Base-by-base conservation (phyloP, 2,113 vertebrate species). In the Megaceryle maxima region DNA sequence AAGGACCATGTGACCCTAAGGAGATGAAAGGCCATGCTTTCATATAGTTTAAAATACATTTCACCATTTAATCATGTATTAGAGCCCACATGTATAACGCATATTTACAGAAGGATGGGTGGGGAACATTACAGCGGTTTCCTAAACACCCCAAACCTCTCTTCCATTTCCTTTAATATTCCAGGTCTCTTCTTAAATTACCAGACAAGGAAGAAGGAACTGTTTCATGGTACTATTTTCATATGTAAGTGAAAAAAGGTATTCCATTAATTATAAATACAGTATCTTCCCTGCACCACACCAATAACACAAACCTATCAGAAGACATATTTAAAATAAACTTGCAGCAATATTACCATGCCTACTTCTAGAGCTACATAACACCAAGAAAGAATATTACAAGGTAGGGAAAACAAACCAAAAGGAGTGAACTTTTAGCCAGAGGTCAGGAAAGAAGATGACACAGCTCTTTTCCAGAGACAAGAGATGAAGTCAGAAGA, bases 1-100 rank as follows among this genome's bases (percentile, higher is more conserved):
- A 97, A 68, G 99, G 98, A 84, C 99, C 99, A 67, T 99, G 99
- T 13, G 98, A 98, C 53, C 99, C 99, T 99, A 91, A 29, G 91
- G 92, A 97, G 66, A 97, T 41, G 64, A 93, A 81, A 96, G 53
- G 44, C 41, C 41, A 20, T 13, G 14, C 20, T 87, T 53, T 77
- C 14, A 53, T 8, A 46, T 4, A 41, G 18, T 60, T 74, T 80
- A 51, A 62, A 91, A 78, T 33, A n/a, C 73, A 13, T 31, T 82
- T 55, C 74, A 37, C 44, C 18, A 13, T 26, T 68, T 79, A 33
- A 60, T 48, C 29, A 16, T 56, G 55, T 62, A 80, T 29, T 84
- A 75, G 88, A 90, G 14, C 56, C 48, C 21, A 60, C 5, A 22
- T 2, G 67, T 1, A 2, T 22, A 37, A 43, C 13, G 18, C 10